A percentile compares a stretch with the other conserved stretches of the same genome.
Evolutionary conservation across 2,797 vertebrate species (phyloP).

Genomic region (Tadarida brasiliensis): DNA sequence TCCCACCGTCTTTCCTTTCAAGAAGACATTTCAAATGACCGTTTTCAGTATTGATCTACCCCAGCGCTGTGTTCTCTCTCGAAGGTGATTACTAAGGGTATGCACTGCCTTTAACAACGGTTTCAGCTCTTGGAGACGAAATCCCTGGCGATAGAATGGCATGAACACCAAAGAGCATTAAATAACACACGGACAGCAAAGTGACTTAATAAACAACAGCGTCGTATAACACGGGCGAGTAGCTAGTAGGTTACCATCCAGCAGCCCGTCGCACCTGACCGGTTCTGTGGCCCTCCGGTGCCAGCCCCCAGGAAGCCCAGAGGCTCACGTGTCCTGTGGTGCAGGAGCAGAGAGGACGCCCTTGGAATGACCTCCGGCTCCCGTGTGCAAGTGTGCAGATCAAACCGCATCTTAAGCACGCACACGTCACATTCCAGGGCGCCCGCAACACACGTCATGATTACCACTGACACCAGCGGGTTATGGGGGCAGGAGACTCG

Average conservation of each 20-base stretch:
- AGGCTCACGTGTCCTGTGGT: background rate
- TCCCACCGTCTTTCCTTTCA: background rate
- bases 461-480: background rate
- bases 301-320: background rate
- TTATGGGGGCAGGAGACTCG: background rate
- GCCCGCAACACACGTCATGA: background rate
- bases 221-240: too few species aligned
- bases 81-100: too few species aligned
- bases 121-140: background rate
- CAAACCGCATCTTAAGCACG: background rate
- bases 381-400: rapidly evolving
- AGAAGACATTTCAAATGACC: background rate
- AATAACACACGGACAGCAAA: background rate
- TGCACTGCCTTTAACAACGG: background rate
- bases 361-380: background rate
- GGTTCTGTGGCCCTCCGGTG: background rate
- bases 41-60: background rate
- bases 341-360: too few species aligned
- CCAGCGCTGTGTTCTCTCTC: too few species aligned
- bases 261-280: background rate
- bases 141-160: background rate
- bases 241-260: too few species aligned
- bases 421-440: background rate
- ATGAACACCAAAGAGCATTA: background rate
- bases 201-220: background rate